Base-by-base conservation (phyloP, 2,888 invertebrate genomes). In the Torymus aiolomorphi region DNA sequence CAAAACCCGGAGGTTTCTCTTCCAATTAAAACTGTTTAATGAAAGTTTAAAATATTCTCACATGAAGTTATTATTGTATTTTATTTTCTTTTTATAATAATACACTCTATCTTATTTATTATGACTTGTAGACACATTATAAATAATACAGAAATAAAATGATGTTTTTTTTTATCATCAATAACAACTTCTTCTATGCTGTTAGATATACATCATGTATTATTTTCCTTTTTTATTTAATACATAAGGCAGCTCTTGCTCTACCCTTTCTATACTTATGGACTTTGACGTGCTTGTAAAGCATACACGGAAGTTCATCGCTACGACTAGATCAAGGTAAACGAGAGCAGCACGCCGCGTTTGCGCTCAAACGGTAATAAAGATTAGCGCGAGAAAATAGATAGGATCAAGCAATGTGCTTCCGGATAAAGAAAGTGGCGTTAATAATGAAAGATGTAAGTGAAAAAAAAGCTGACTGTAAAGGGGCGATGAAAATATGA, bases 341-440 rank as follows among this genome's bases (percentile, higher is more conserved):
- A 69, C 31, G 51, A 63, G 66, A 52, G 59, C 75, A 65, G 59
- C 75, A 65, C 70, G 54, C 66, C 24, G 24, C 18, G 62, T 67
- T 69, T 56, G 59, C 73, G 71, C 75, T 71, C 79, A 65, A 61
- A 61, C 54, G 75, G 24, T 42, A 52, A 63, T 75, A 62, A 75
- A 70, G 70, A 79, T 75, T 79, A 79, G 52, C 73, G 24, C 65
- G 52, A 66, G 70, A 79, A 75, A 79, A 79, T 70, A 79, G 62
- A 74, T 56, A 49, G 42, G 54, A 67, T 67, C 74, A 56, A 63
- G 73, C 73, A 73, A 78, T 78, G 73, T 78, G 73, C 78, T 78
- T 73, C 71, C 73, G 73, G 54, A 1, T 69, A 66, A 18, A 73
- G 24, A 18, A 49, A 42, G 18, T 49, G 49, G 24, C 57, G 77